Evolutionary conservation across 2,797 vertebrate species (phyloP), one percentile per base, ranked within the genome.

Genomic region (Falco naumanni): DNA sequence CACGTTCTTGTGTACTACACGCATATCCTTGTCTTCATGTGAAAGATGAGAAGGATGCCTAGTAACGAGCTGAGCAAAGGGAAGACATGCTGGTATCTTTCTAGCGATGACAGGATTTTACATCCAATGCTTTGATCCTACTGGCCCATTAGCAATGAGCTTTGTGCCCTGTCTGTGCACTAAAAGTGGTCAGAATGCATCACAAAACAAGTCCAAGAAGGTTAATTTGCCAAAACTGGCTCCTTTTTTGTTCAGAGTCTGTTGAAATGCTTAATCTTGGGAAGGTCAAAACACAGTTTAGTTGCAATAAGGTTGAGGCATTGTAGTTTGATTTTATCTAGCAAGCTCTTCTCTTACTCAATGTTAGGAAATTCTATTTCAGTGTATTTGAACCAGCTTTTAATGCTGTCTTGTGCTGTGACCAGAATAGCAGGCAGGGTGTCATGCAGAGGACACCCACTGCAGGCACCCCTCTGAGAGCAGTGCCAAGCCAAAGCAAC

Each of bases 401-500:
- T 85, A 93, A 89, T 83, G 84, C 90, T 10, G 13, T 24, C 34
- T 45, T 77, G 31, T 85, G 71, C 50, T 0, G 9, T 93, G 93
- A 90, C 79, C 83, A 81, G 95, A 95, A 93, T 93, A 92, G 87
- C 22, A 96, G 89, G 60, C 84, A 77, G 81, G 89, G 95, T 94
- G 92, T 95, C 95, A 85, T 2, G 34, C 64, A 93, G 79, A 95
- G 96, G 96, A 87, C 92, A 94, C 84, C 89, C 63, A 56, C 95
- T 90, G 78, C 22, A 0, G 95, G 87, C 95, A 89, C 64, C 86
- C 93, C 81, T 93, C 90, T 34, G 89, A 90, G 81, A 94, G 68
- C 87, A 77, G 78, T 47, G 75, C 81, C 89, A 80, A 94, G 53
- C 56, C 71, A 51, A 53, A 91, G 95, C 71, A 95, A 95, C 87